A percentile compares a stretch with the other conserved stretches of the same genome.
Evolutionary conservation across 2,797 vertebrate genomes (phyloP).

Genomic region (Anguilla marmorata): DNA sequence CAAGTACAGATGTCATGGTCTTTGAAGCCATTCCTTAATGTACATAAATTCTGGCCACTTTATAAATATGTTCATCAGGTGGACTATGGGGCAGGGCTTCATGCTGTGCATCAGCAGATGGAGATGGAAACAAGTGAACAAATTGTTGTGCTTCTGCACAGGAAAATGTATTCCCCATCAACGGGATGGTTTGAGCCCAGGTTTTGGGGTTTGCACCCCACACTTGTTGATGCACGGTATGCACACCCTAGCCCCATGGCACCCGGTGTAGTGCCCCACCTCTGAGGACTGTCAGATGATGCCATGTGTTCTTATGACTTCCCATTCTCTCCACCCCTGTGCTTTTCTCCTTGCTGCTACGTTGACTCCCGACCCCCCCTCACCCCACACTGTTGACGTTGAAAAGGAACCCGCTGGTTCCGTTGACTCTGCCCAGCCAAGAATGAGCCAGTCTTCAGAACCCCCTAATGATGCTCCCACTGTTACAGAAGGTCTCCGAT

Average conservation of each 20-base stretch:
- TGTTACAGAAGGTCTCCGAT: slow-evolving; percentile 70
- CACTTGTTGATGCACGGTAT: not conserved
- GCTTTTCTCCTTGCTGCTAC: slow-evolving; percentile 27
- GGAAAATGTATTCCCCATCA: not conserved
- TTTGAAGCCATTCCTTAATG: not conserved
- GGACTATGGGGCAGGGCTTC: not conserved
- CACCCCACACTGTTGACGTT: slow-evolving; percentile 27
- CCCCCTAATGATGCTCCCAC: slow-evolving; percentile 67
- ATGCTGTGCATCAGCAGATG: not conserved
- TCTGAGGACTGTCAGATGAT: not conserved
- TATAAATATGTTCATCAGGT: not conserved
- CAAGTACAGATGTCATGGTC: not conserved
- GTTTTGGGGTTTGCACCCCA: not conserved
- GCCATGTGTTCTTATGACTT: slow-evolving; percentile 22
- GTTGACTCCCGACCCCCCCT: slow-evolving; percentile 16
- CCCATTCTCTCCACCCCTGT: slow-evolving; percentile 27
- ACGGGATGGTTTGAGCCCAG: not conserved
- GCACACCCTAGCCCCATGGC: not conserved
- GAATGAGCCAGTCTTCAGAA: slow-evolving; percentile 77
- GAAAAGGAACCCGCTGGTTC: slow-evolving; percentile 34
- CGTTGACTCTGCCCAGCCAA: slow-evolving; percentile 46
- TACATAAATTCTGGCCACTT: not conserved
- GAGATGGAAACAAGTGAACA: not conserved
- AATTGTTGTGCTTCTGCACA: not conserved
- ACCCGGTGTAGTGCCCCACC: not conserved